These are phyloP conservation scores for Agrenia bidenticulata DNA, from an alignment of 2,888 invertebrate species.

Conservation along the genomic window DNA sequence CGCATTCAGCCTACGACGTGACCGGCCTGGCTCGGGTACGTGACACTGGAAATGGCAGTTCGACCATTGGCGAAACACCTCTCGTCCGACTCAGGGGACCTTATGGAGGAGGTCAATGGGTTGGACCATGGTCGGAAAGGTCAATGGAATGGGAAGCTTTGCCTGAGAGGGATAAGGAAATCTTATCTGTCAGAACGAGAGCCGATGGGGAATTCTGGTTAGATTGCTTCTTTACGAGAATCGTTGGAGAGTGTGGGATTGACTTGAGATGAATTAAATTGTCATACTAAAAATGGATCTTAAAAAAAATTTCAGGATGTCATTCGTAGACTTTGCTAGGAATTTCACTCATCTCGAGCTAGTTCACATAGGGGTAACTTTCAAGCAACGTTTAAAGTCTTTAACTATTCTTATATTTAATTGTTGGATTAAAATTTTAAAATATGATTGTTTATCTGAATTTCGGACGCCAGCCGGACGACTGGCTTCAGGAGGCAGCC, in stretches of 20 bases:
- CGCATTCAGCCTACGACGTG: slow-evolving; percentile 67
- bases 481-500: slow-evolving; percentile 70
- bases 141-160: slow-evolving; percentile 70
- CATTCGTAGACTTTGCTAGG: slow-evolving; percentile 68
- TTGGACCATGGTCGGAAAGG: slow-evolving; percentile 70
- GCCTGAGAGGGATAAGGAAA: slow-evolving; percentile 65
- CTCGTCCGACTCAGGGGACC: slow-evolving; percentile 68
- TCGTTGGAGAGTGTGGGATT: too few relatives aligned
- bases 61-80: slow-evolving; percentile 62
- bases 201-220: slow-evolving; percentile 73
- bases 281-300: not conserved
- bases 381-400: too few relatives aligned
- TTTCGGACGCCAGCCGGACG: too few relatives aligned
- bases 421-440: too few relatives aligned
- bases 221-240: slow-evolving; percentile 41
- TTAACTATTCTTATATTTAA: too few relatives aligned
- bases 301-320: slow-evolving; percentile 65
- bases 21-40: slow-evolving; percentile 69
- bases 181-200: slow-evolving; percentile 64
- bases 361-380: slow-evolving; percentile 68
- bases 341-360: slow-evolving; percentile 70
- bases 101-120: slow-evolving; percentile 69
- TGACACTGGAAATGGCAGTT: slow-evolving; percentile 55
- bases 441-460: too few relatives aligned
- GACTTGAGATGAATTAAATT: slow-evolving; percentile 1